Base-by-base conservation (phyloP, 2,888 invertebrate genomes). In the Melinaea marsaeus region DNA sequence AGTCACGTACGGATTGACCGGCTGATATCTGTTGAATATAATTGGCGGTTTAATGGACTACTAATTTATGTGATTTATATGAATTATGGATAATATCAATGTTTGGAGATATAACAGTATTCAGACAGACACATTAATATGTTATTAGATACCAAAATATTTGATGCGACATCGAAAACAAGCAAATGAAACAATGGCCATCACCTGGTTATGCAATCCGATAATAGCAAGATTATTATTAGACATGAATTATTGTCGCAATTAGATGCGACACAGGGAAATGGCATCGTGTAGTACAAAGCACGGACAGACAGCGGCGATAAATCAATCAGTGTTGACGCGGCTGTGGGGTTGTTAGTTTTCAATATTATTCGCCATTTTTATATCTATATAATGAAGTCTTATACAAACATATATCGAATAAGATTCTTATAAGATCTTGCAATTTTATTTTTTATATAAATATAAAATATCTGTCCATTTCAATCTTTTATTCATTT, bases 221-320 rank as follows among this genome's bases (percentile, higher is more conserved):
- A 87, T 87, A 85, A 85, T 86, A 85, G 84, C 82, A 86, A 87
- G 88, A 88, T 87, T 87, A 88, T 84, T 84, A 85, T 86, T 85
- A 84, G 84, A 83, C 86, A 84, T 89, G 89, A 89, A 84, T 89
- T 89, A 89, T 88, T 70, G 79, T 80, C 67, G 88, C 88, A 89
- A 89, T 89, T 89, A 89, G 83, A 81, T 69, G 76, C 75, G 84
- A 84, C 86, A 84, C 66, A 72, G 84, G 86, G 85, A 85, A 84
- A 82, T 79, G 81, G 79, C 75, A 74, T 71, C 73, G 74, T 67
- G 72, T 69, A 68, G 71, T 69, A 72, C 74, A 71, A 68, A 72
- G 72, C 55, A 68, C 68, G 66, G 71, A 72, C 72, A 70, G 71
- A 74, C 74, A 71, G 73, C 67, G 69, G 69, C 55, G 67, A 75